Conservation (phyloP, 2,113 vertebrate species). For the Silurus asotus region DNA sequence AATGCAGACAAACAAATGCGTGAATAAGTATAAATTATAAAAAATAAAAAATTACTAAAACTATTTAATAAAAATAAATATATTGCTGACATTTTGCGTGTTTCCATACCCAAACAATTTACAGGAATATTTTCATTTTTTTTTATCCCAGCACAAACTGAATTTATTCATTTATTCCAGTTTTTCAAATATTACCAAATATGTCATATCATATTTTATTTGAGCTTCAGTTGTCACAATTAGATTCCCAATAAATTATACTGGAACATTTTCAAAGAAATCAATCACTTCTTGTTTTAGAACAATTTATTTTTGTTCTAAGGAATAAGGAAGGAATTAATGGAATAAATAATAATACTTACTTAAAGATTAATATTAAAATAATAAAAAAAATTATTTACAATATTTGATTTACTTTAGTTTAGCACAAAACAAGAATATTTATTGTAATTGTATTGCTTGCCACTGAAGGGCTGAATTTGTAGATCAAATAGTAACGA, state of each 20-base stretch:
- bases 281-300: no score
- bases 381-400: background rate
- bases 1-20: background rate
- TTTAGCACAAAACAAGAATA: background rate
- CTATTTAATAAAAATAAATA: background rate
- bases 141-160: background rate
- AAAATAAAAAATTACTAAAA: no score
- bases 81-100: background rate
- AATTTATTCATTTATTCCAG: background rate
- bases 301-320: no score
- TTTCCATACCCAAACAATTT: background rate
- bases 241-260: background rate
- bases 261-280: background rate
- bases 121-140: background rate
- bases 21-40: background rate
- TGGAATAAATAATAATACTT: no score
- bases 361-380: no score
- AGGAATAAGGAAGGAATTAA: no score
- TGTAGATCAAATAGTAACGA: background rate
- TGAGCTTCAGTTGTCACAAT: background rate
- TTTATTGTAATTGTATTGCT: background rate
- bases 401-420: background rate
- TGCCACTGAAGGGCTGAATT: background rate
- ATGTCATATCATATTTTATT: background rate
- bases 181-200: background rate